A percentile compares a stretch with the other conserved stretches of the same genome.
Evolutionary conservation across 1,140 invertebrate species (phyloP).

Genomic region (Tetragonula clypearis): DNA sequence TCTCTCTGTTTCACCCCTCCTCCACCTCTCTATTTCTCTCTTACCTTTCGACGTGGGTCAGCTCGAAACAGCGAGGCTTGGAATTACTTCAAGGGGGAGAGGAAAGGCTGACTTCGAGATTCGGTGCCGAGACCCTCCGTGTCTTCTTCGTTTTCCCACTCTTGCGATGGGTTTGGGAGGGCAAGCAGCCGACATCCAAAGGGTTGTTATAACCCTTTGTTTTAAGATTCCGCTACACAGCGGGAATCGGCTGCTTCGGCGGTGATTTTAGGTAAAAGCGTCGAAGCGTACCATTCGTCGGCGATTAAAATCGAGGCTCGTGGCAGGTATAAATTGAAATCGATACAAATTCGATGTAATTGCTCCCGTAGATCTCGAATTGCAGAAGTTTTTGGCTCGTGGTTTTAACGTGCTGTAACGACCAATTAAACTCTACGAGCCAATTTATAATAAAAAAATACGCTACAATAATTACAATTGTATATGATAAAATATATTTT

Average conservation of each 20-base stretch:
- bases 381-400: neutral
- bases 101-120: neutral
- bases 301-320: neutral
- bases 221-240: neutral
- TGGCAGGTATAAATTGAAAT: neutral
- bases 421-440: too few species aligned
- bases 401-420: too few species aligned
- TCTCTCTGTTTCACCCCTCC: neutral
- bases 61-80: neutral
- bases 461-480: too few species aligned
- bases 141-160: neutral
- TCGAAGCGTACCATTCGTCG: neutral
- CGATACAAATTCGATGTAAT: neutral
- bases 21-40: neutral
- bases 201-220: constrained; percentile 8
- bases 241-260: neutral
- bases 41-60: constrained; percentile 8
- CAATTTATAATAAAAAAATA: too few species aligned
- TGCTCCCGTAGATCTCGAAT: neutral
- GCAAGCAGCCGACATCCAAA: neutral
- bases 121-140: neutral
- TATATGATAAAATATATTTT: too few species aligned
- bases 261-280: neutral
- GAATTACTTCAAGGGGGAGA: neutral
- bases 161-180: neutral